Base-by-base conservation (phyloP, 2,888 invertebrate genomes). In the Acrobeloides nanus region DNA sequence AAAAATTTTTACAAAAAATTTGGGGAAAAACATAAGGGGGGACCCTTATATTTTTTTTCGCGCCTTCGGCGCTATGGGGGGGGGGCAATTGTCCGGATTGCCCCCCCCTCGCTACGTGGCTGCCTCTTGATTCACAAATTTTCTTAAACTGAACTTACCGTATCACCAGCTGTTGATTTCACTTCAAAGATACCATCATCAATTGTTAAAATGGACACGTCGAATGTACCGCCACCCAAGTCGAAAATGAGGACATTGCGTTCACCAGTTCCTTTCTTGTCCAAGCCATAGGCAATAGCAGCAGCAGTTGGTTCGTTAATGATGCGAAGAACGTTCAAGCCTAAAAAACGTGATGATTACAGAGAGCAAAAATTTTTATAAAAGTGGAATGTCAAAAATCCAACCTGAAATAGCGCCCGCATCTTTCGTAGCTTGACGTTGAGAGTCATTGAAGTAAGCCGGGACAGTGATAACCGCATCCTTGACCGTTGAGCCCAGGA, bases 121-220 rank as follows among this genome's bases (percentile, higher is more conserved):
- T n/a, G n/a, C n/a, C n/a, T n/a, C n/a, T n/a, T n/a, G n/a, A n/a
- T n/a, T n/a, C n/a, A n/a, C n/a, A n/a, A n/a, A n/a, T n/a, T n/a
- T n/a, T n/a, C n/a, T n/a, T n/a, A n/a, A n/a, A n/a, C n/a, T n/a
- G n/a, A n/a, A n/a, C n/a, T n/a, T n/a, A n/a, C 89, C 17, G 60
- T 60, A 46, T 60, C 61, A 56, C 88, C 77, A 86, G 88, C 79
- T 84, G 87, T 92, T 6, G 89, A 85, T 72, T 87, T 89, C 40
- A 74, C 90, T 74, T 92, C 90, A 75, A 92, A 92, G 59, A 83
- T 81, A 81, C 76, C 89, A 84, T 90, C 89, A 77, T 89, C 90
- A 73, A 92, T 92, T 47, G 88, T 88, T 66, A 92, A 79, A 69
- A 92, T 86, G 50, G 89, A 90, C 25, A 90, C 90, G 79, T 92